Base-by-base conservation (phyloP, 2,888 invertebrate genomes). In the Octonoba sinensis region DNA sequence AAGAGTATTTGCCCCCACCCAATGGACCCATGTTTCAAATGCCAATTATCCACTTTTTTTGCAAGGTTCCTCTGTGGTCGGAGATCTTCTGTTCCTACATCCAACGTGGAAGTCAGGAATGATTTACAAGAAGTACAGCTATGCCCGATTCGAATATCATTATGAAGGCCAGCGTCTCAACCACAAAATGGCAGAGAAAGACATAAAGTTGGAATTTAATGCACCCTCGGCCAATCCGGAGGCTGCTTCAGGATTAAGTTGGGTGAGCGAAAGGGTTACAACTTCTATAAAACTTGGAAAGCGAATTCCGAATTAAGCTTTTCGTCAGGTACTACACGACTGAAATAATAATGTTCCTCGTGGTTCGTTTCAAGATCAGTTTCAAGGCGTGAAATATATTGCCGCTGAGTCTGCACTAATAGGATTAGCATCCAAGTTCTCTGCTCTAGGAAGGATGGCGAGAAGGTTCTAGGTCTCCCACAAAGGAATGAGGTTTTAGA, bases 241-340 rank as follows among this genome's bases (percentile, higher is more conserved):
- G 51, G 51, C 11, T 22, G 67, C 60, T 22, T 46, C 11, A 46
- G 75, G 69, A 76, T 76, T 76, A 76, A 60, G 60, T 46, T 51
- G 36, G 54, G 69, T 60, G 24, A 76, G 62, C 49, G 49, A 76
- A 76, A 76, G 75, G 75, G 67, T 76, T 76, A 69, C 36, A 69
- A 22, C 60, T 69, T 60, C 60, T 75, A 47, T 76, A 67, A 76
- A 76, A 76, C 75, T 67, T 69, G 20, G 54, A 69, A 67, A 59
- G 67, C 69, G 69, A 76, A 76, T 76, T 66, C 69, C 44, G 67
- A 76, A 76, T 49, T 69, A 62, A 69, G 60, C 75, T 67, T 76
- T 76, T 76, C 75, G 49, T 66, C 67, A 76, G 67, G 75, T 76
- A 51, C 59, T 74, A 75, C 60, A 62, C 54, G 60, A 60, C 60